Percentiles rank a stretch among this genome's conserved stretches.
phyloP scores from a whole-genome alignment of 2,113 vertebrate species.

The Melanostigma gelatinosum region DNA sequence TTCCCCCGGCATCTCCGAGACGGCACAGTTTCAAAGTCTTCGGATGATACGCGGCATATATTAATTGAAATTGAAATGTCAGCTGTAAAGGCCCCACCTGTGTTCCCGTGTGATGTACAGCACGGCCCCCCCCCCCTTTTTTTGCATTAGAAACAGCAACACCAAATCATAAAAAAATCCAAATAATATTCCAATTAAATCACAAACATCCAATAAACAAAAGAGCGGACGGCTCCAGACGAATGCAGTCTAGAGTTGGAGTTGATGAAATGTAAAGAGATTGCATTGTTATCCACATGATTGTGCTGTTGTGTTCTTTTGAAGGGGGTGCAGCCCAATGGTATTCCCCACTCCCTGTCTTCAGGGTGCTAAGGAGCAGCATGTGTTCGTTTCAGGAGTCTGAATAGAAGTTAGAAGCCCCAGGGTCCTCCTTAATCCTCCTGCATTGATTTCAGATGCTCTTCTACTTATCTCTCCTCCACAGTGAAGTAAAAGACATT shows the following conservation, averaged over 20 bases:
- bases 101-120: slow-evolving; percentile 16
- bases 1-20: slow-evolving; percentile 55
- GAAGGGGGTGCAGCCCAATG: slow-evolving; percentile 28
- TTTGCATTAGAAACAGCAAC: background rate
- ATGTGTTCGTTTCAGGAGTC: slow-evolving; percentile 33
- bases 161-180: slow-evolving; percentile 1
- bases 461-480: slow-evolving; percentile 58
- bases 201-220: background rate
- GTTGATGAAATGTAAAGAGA: slow-evolving; percentile 29
- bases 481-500: slow-evolving; percentile 53
- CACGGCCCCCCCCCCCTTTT: background rate
- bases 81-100: slow-evolving; percentile 59
- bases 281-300: slow-evolving; percentile 10
- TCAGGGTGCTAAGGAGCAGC: slow-evolving; percentile 15
- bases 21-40: slow-evolving; percentile 43
- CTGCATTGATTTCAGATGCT: slow-evolving; percentile 68
- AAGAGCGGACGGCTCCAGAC: background rate
- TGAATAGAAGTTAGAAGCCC: slow-evolving; percentile 48
- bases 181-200: slow-evolving; percentile 32
- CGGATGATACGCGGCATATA: slow-evolving; percentile 34
- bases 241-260: background rate
- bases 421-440: slow-evolving; percentile 51
- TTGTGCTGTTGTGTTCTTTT: slow-evolving; percentile 4
- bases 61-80: slow-evolving; percentile 74
- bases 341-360: slow-evolving; percentile 24